Evolutionary conservation across 2,797 vertebrate genomes (phyloP).

Genomic region (Enteromius unitaeniatus): DNA sequence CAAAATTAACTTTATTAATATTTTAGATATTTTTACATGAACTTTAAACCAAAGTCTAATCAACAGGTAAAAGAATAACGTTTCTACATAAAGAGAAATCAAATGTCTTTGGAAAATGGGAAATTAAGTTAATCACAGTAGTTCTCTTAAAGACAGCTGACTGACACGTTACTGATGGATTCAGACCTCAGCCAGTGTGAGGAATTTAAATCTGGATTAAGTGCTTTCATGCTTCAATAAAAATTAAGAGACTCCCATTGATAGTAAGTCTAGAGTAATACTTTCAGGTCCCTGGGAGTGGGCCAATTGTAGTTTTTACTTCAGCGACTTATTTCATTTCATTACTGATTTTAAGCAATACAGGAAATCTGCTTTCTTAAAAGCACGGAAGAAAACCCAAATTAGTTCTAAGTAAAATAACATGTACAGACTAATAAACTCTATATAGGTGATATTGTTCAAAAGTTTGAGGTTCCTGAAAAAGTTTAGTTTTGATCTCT

Average conservation of each 20-base stretch:
- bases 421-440: background rate
- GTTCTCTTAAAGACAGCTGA: constrained; percentile 4
- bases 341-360: constrained; percentile 1
- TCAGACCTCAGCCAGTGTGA: constrained; percentile 3
- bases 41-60: background rate
- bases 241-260: constrained; percentile 10
- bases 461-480: background rate
- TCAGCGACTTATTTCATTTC: background rate
- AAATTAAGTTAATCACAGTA: background rate
- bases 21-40: background rate
- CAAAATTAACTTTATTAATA: background rate
- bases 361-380: background rate
- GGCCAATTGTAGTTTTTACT: constrained; percentile 12
- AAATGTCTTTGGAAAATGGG: background rate
- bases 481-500: background rate
- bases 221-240: constrained; percentile 24
- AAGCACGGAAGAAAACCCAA: background rate
- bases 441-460: background rate
- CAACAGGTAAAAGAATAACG: background rate
- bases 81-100: background rate
- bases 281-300: background rate
- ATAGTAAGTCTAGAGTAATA: background rate
- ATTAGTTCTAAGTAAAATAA: background rate
- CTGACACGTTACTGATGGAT: background rate
- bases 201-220: constrained; percentile 27